Percentiles rank a stretch among this genome's conserved stretches.
phyloP scores from a whole-genome alignment of 2,797 vertebrate genomes.

The Enteromius anoplus region DNA sequence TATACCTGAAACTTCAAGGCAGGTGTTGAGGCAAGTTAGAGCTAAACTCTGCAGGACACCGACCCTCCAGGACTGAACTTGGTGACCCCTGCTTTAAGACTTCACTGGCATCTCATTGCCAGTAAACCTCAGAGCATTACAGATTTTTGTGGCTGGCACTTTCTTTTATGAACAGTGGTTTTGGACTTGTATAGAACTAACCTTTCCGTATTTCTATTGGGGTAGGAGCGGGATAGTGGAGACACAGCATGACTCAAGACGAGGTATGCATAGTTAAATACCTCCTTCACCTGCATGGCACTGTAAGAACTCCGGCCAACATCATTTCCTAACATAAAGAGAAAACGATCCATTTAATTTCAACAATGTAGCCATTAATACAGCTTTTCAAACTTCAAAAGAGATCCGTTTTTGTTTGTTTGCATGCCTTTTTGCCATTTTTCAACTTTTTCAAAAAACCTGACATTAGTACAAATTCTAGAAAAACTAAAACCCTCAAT shows the following conservation, averaged over 20 bases:
- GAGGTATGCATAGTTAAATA: slow-evolving; percentile 96
- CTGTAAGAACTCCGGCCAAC: slow-evolving; percentile 96
- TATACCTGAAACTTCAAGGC: no score
- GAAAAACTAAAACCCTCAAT: background rate
- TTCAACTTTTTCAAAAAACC: background rate
- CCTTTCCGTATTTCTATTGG: slow-evolving; percentile 95
- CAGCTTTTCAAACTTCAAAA: background rate
- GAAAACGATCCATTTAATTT: background rate
- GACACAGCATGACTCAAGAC: slow-evolving; percentile 93
- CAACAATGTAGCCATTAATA: background rate
- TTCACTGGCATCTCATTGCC: background rate
- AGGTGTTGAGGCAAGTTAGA: no score
- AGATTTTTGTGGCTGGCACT: background rate
- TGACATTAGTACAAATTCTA: background rate
- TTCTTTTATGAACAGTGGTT: background rate
- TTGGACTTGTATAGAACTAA: slow-evolving; percentile 60
- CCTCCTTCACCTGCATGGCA: slow-evolving; percentile 96
- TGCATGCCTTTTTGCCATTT: no score
- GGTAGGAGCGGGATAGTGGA: slow-evolving; percentile 91
- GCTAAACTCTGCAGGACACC: no score
- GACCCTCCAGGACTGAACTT: no score
- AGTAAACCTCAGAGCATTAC: background rate
- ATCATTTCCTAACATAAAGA: slow-evolving; percentile 84
- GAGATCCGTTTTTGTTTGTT: background rate
- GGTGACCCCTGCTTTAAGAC: no score